Evolutionary conservation across 1,140 invertebrate species (phyloP), one percentile per base, ranked within the genome.

Genomic region (Paralvinella palmiformis): DNA sequence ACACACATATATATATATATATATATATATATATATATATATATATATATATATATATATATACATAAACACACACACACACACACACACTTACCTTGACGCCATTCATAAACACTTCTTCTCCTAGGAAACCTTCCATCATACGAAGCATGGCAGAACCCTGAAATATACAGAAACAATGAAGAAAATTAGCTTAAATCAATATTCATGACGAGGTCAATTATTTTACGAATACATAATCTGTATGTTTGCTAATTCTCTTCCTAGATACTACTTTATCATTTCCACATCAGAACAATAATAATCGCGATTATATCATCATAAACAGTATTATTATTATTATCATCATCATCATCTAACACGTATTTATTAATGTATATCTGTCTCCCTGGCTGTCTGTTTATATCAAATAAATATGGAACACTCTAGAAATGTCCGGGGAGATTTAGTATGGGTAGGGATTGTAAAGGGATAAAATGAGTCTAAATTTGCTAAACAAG

Each of bases 81-180:
- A n/a, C n/a, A n/a, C n/a, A 31, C 20, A 27, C 29, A 66, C 69
- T 68, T 71, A 77, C 75, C 56, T 71, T 63, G 37, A 95, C 81
- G 5, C 75, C 77, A 20, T 68, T 56, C 62, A 73, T 74, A 55
- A 80, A 80, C 24, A 55, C 69, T 0, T 73, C 71, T 60, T 69
- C 66, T 1, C 75, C 76, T 62, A 80, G 69, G 4, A 80, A 71
- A 32, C 69, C 68, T 62, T 79, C 71, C 61, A 79, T 64, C 78
- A 80, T 80, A 6, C 71, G 84, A 41, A 97, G 89, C 17, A 97
- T 88, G 1, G 92, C 88, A 22, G 91, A 90, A 29, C 92, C 91
- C 81, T 79, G 7, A 61, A 36, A 50, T 17, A 24, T 17, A 13
- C 13, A 53, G 22, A 53, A 17, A 7, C 13, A 53, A 53, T 7